phyloP scores from a whole-genome alignment of 2,113 vertebrate genomes.

The Urocolius indicus region DNA sequence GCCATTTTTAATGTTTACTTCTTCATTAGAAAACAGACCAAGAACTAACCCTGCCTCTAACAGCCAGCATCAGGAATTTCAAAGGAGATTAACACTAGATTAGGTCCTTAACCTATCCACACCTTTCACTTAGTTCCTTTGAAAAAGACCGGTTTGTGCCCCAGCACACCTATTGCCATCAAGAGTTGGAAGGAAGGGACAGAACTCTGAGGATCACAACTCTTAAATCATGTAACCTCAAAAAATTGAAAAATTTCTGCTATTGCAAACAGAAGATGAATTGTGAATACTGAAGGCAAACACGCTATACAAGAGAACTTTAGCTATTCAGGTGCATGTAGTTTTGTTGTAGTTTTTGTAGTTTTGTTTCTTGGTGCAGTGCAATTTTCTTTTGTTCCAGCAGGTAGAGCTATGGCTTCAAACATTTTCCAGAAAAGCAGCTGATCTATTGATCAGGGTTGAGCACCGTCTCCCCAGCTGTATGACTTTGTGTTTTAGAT shows the following conservation, averaged over 20 bases:
- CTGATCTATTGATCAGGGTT: not conserved
- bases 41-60: not conserved
- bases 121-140: not conserved
- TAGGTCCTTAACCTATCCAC: not conserved
- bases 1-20: not conserved
- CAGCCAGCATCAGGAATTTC: not conserved
- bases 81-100: not conserved
- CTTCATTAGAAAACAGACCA: not conserved
- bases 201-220: not conserved
- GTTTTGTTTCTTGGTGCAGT: not conserved
- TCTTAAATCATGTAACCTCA: rapidly evolving
- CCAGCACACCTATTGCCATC: not conserved
- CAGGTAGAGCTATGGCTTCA: constrained; percentile 42
- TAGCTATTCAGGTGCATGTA: not conserved
- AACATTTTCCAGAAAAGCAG: not conserved
- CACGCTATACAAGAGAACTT: not conserved
- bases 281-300: not conserved
- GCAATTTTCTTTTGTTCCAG: constrained; percentile 20
- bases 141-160: not conserved
- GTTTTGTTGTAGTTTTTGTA: not conserved
- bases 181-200: not conserved
- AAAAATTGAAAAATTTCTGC: not conserved
- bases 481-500: not conserved
- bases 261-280: not conserved
- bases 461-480: not conserved